phyloP scores from a whole-genome alignment of 1,140 invertebrate genomes.

The Danaus plexippus region DNA sequence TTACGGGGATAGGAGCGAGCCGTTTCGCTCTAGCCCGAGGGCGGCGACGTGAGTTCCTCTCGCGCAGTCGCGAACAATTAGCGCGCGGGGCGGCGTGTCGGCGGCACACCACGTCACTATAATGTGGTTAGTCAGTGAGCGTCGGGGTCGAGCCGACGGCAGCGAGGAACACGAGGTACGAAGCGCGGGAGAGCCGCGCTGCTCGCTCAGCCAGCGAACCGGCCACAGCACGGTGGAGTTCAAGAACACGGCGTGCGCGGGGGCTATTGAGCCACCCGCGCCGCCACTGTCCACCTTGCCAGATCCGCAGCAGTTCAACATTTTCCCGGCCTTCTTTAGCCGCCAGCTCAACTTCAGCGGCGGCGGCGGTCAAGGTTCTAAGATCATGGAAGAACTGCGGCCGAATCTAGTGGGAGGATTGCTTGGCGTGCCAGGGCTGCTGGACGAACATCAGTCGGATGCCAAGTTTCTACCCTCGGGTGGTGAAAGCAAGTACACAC shows the following conservation, averaged over 20 bases:
- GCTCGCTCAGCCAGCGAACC: conserved; percentile 55
- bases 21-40: conserved; percentile 55
- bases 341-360: conserved; percentile 85
- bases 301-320: conserved; percentile 87
- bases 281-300: conserved; percentile 72
- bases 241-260: conserved; percentile 71
- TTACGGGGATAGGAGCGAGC: conserved; percentile 50
- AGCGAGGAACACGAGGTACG: conserved; percentile 47
- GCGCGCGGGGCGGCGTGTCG: conserved; percentile 55
- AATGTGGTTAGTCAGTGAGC: conserved; percentile 69
- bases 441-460: conserved; percentile 82
- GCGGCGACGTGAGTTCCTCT: conserved; percentile 47
- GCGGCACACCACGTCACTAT: conserved; percentile 59
- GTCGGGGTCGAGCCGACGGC: conserved; percentile 63
- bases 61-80: conserved; percentile 70
- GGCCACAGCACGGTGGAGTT: conserved; percentile 71
- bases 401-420: conserved; percentile 84
- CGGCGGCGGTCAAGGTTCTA: conserved; percentile 78
- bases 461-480: conserved; percentile 69
- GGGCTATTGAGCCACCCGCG: conserved; percentile 74
- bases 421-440: conserved; percentile 80
- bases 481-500: conserved; percentile 68
- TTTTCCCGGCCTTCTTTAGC: conserved; percentile 90
- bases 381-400: conserved; percentile 87
- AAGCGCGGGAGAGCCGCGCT: conserved; percentile 53